Base-by-base conservation (phyloP, 2,113 vertebrate genomes). In the Phylloscopus whistleri region DNA sequence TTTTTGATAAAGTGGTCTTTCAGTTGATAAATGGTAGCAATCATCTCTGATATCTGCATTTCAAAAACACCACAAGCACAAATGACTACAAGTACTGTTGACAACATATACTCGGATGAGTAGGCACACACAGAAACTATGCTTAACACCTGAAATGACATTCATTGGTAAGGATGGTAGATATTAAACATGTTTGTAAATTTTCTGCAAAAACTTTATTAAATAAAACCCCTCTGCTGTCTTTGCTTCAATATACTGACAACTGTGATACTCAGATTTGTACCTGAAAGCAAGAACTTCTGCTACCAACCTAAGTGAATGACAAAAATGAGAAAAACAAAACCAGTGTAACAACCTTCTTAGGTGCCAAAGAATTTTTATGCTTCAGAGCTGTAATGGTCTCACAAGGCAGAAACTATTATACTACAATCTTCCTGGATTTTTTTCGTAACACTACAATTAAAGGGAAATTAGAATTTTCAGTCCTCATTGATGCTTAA, bases 291-390 rank as follows among this genome's bases (percentile, higher is more conserved):
- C 8, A 75, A 60, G 33, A 68, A 68, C 4, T 10, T 28, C 30
- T 77, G 31, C 43, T n/a, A 46, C 35, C 43, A 59, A n/a, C 13
- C 17, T 11, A 70, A 84, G 6, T 43, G 48, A 90, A 69, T 4
- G 30, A 72, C 51, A 90, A 12, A 75, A 30, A 62, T 26, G 24
- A 64, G 58, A 58, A 62, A 83, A 89, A 69, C 39, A 84, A 41
- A 68, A 52, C 4, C 56, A 49, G 10, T 27, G 31, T 8, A 86
- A 90, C 31, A 82, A 81, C 30, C n/a, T 93, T 70, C 73, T 93
- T 33, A 84, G 14, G 30, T 87, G 93, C 90, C 93, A 95, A 95
- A 92, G 86, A 92, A 91, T 89, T 94, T 95, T 79, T 69, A 78
- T 11, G 53, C 44, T 86, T 84, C 52, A 86, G 33, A 62, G 33